Base-by-base conservation (phyloP, 2,797 vertebrate species). In the Gila robusta region DNA sequence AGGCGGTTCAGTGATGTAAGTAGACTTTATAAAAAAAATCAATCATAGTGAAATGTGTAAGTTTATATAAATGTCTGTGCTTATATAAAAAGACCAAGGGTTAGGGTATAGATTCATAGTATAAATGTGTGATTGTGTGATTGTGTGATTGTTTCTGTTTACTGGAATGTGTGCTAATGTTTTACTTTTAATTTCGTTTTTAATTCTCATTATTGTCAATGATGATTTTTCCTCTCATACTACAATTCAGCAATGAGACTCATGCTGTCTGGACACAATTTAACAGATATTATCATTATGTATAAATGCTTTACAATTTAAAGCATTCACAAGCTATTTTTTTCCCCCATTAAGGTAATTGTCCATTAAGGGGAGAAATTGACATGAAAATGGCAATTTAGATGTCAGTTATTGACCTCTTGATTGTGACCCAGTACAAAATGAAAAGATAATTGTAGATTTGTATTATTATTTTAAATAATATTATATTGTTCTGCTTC, bases 1-100 rank as follows among this genome's bases (percentile, higher is more conserved):
- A 93, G 94, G 72, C 91, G 95, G 84, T 47, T 92, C 89, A 95
- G 95, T 32, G 94, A 96, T 87, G 95, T 96, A 91, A 96, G 95
- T 96, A 5, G 21, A n/a, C 76, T 76, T 66, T 69, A 66, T 28
- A 32, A 80, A 8, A 79, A 44, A 21, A 69, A 81, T 69, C 9
- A 52, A 32, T 49, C 19, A 9, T 14, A n/a, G 26, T 23, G 17
- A 49, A 81, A 47, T 32, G 26, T 67, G 37, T 11, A 1, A 32
- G 9, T 47, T 35, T 67, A 17, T 80, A 5, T 49, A 49, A 49
- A 49, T 17, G 62, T 69, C 11, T 8, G 26, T 12, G 41, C n/a
- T 56, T n/a, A 14, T 44, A 26, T 11, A 21, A 37, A 19, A 69
- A 56, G 21, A 10, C 28, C 66, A 71, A 16, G 12, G 6, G 8